Conservation (phyloP, 2,113 vertebrate genomes). For the Cyanocitta stelleri region DNA sequence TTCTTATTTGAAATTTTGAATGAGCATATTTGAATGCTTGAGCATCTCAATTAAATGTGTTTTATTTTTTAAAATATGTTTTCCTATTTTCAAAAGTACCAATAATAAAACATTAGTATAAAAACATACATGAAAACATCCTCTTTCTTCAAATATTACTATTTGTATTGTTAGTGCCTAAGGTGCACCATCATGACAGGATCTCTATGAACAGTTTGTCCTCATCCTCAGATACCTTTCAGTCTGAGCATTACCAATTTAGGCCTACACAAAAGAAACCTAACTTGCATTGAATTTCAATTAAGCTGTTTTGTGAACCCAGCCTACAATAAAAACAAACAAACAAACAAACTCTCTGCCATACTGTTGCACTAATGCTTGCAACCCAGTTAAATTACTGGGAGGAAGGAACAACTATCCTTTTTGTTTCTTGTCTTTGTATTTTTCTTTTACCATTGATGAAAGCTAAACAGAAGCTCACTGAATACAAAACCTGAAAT, state of each 20-base stretch:
- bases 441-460: not conserved
- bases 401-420: not conserved
- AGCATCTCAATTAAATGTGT: not conserved
- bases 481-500: not conserved
- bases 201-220: not conserved
- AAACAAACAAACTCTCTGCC: not conserved
- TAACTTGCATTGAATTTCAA: not conserved
- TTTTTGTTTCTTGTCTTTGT: not conserved
- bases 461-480: not conserved
- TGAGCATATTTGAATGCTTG: not conserved
- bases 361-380: not conserved
- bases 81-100: not conserved
- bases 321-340: not conserved
- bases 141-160: not conserved
- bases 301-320: not conserved
- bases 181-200: not conserved
- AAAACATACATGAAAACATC: not conserved
- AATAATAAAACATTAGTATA: not conserved
- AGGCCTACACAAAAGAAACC: not conserved
- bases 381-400: not conserved
- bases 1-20: not conserved
- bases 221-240: not conserved
- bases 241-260: not conserved
- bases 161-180: not conserved
- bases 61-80: not conserved